Base-by-base conservation (phyloP, 2,797 vertebrate species). In the Epinephelus awoara region DNA sequence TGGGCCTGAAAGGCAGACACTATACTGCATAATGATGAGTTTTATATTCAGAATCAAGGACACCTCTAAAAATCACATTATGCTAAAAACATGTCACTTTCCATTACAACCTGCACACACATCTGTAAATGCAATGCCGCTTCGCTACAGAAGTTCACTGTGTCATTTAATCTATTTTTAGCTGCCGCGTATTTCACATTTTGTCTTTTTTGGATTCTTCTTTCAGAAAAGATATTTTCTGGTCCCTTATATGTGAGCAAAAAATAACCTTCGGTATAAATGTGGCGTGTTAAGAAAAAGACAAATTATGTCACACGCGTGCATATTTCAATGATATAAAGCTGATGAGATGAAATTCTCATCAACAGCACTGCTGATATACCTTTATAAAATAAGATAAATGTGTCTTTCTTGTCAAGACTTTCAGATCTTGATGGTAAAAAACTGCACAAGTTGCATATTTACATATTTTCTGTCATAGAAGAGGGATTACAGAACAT, bases 151-250 rank as follows among this genome's bases (percentile, higher is more conserved):
- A 75, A 25, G 14, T 14, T 63, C 15, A 19, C 74, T 40, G 49
- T 18, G 42, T 46, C 50, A 44, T 52, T 66, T 47, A 17, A 56
- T 83, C 81, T 84, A 82, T 82, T 82, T 82, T 77, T 74, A 38
- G 44, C 64, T 61, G 63, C 49, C 29, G 34, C 44, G 21, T 59
- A 47, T 67, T 77, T 67, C 19, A 29, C 15, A 59, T 73, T 58
- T 46, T 61, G 2, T 4, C 19, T 67, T 11, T 27, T 18, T 47
- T 47, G 21, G 5, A 5, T 14, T 66, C 6, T 50, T 56, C 42
- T 57, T 56, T 70, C 23, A 42, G 27, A 27, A 27, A 2, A 21
- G 54, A 19, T 50, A 42, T 19, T 3, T 17, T 61, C 19, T 57
- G 70, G 8, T 25, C 42, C 11, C 6, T 21, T 2, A 23, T 6